Conservation (phyloP, 2,113 vertebrate genomes). For the Mellivora capensis region DNA sequence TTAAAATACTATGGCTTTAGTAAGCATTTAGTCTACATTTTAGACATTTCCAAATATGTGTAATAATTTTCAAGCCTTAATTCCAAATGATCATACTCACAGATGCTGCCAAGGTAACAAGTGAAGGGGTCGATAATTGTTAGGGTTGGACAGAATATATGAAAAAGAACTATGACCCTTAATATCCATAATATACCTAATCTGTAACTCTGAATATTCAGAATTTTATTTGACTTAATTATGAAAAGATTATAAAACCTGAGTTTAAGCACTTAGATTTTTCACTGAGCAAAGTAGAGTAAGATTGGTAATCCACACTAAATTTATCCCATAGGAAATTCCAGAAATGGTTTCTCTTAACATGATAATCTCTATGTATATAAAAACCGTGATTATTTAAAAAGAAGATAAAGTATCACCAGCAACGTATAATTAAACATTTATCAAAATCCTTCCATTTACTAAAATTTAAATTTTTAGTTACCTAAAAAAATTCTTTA, state of each 20-base stretch:
- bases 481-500: not conserved
- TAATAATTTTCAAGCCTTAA: not conserved
- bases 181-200: not conserved
- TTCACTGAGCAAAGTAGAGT: not conserved
- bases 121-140: not conserved
- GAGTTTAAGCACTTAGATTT: not conserved
- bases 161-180: not conserved
- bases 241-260: not conserved
- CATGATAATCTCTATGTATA: not conserved
- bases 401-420: not conserved
- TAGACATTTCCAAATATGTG: slow-evolving; percentile 35
- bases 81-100: slow-evolving; percentile 8
- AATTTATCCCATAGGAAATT: not conserved
- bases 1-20: not conserved
- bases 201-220: not conserved
- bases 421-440: not conserved
- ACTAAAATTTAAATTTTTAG: not conserved
- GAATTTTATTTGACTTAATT: not conserved
- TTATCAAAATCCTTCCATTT: not conserved
- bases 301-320: not conserved
- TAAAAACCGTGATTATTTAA: not conserved
- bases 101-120: not conserved
- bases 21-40: not conserved
- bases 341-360: not conserved
- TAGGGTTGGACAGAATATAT: not conserved